These are phyloP conservation scores for Liopterus haemorrhoidalis DNA, from an alignment of 2,888 invertebrate species.

Conservation along the genomic window DNA sequence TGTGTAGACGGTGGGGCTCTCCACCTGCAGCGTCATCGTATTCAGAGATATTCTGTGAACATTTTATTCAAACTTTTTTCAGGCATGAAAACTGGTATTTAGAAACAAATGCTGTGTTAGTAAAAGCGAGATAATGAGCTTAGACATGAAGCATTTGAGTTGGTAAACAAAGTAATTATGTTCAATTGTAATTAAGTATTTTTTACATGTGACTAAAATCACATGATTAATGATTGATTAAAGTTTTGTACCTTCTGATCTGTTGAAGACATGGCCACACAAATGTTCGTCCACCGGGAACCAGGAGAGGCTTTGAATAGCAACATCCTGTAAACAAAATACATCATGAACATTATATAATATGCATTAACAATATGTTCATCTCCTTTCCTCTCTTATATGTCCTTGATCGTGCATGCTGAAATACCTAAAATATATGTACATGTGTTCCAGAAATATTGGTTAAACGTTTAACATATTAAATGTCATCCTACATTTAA, in stretches of 20 bases:
- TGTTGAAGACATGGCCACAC: conserved; percentile 91
- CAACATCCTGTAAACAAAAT: conserved; percentile 73
- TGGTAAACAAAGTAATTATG: too few species aligned
- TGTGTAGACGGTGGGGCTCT: conserved; percentile 92
- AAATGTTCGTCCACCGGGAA: conserved; percentile 94
- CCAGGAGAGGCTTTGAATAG: conserved; percentile 83
- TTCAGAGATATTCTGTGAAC: conserved; percentile 81
- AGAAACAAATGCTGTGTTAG: conserved; percentile 1
- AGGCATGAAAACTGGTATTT: not conserved
- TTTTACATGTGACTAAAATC: conserved; percentile 5
- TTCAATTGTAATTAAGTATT: too few species aligned
- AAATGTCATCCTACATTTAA: too few species aligned
- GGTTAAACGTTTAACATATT: too few species aligned
- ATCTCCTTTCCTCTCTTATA: too few species aligned
- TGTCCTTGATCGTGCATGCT: too few species aligned
- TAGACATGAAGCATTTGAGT: too few species aligned
- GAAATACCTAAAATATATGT: too few species aligned
- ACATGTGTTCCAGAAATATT: too few species aligned
- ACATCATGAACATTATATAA: too few species aligned
- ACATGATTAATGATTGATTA: conserved; percentile 12
- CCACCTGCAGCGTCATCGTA: conserved; percentile 95
- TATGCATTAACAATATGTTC: too few species aligned
- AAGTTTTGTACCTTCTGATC: conserved; percentile 68
- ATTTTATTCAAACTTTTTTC: conserved; percentile 6
- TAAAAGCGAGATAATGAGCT: too few species aligned